Conservation (phyloP, 2,113 vertebrate genomes). For the Ascaphus truei region DNA sequence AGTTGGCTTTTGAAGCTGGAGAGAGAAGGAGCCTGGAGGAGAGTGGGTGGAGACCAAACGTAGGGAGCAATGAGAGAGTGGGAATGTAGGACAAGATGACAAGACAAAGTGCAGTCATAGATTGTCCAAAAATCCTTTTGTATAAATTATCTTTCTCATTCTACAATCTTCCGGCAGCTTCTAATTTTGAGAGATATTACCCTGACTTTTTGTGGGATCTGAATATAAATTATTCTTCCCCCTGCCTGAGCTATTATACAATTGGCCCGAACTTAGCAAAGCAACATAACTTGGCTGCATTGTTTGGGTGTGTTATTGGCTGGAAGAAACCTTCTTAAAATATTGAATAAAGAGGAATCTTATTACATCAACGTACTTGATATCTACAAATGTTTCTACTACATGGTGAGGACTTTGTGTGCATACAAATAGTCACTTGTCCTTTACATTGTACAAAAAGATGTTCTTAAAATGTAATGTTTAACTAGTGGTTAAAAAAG, state of each 20-base stretch:
- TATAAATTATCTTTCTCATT: not conserved
- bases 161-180: not conserved
- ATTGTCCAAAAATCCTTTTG: not conserved
- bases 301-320: not conserved
- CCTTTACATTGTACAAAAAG: no score
- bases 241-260: not conserved
- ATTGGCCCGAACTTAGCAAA: not conserved
- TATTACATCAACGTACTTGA: not conserved
- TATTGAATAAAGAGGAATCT: not conserved
- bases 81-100: no score
- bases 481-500: no score
- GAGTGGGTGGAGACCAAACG: no score
- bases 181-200: not conserved
- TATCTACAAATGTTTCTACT: not conserved
- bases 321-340: not conserved
- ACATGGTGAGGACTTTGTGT: no score
- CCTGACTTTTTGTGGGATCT: not conserved
- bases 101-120: no score
- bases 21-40: no score
- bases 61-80: no score
- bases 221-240: conserved; percentile 1
- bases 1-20: no score
- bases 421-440: no score
- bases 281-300: not conserved
- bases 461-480: no score